Percentiles rank a stretch among this genome's conserved stretches.
Evolutionary conservation across 2,888 invertebrate species (phyloP).

Genomic region (Acanthacorydalis orientalis): DNA sequence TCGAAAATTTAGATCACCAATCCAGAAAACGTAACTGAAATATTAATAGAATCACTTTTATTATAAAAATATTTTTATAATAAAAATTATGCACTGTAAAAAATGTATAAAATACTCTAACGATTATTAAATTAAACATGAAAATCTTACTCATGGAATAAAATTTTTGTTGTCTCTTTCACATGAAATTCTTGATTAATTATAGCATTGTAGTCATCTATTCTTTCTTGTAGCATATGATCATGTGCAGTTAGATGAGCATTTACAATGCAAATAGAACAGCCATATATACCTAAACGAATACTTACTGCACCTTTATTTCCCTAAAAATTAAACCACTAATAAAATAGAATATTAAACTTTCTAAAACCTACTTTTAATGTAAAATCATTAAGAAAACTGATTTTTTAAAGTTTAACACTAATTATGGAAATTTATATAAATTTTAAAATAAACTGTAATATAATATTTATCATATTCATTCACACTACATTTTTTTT

Average conservation of each 20-base stretch:
- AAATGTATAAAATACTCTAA: constrained; percentile 3
- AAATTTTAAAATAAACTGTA: too few relatives aligned
- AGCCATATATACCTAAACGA: constrained; percentile 72
- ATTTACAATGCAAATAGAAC: constrained; percentile 77
- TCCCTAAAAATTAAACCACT: constrained; percentile 42
- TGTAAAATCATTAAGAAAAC: too few relatives aligned
- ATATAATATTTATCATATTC: too few relatives aligned
- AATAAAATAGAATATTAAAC: not conserved
- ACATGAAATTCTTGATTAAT: constrained; percentile 69
- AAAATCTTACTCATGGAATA: constrained; percentile 74
- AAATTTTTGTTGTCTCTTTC: constrained; percentile 61
- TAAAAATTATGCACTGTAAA: not conserved
- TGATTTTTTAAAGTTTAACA: too few relatives aligned
- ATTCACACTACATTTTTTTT: too few relatives aligned
- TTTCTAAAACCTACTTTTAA: not conserved
- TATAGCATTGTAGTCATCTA: constrained; percentile 77
- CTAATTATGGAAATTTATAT: too few relatives aligned
- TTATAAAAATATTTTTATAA: too few relatives aligned
- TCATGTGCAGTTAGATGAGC: constrained; percentile 85
- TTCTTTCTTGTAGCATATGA: constrained; percentile 62
- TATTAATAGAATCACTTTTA: constrained; percentile 2
- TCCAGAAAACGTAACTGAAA: constrained; percentile 76
- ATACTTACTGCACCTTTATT: constrained; percentile 91
- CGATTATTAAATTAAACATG: not conserved
- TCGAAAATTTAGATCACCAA: constrained; percentile 82